Evolutionary conservation across 2,888 invertebrate genomes (phyloP).

Genomic region (Rhopalosiphum nymphaeae): DNA sequence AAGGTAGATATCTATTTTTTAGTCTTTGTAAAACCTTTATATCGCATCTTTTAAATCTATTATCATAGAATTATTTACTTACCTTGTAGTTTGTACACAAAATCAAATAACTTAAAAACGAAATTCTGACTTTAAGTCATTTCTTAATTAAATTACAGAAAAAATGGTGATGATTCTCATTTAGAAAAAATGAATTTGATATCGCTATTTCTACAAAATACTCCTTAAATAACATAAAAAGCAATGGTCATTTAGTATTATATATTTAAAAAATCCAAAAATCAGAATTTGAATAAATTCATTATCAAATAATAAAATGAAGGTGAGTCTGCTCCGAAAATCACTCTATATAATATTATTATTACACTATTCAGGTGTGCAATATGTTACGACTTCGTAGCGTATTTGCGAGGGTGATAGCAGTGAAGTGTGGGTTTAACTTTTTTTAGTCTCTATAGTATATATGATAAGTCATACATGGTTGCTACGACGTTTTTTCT

Average conservation of each 20-base stretch:
- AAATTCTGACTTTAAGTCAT: not conserved
- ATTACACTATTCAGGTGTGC: not conserved
- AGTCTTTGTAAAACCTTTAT: too few species aligned
- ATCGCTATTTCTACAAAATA: not conserved
- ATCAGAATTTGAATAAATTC: not conserved
- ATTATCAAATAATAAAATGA: not conserved
- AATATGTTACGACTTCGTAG: not conserved
- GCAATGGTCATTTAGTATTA: not conserved
- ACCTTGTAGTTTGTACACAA: not conserved
- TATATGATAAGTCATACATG: not conserved
- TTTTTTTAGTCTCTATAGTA: not conserved
- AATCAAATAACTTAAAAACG: not conserved
- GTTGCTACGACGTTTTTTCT: not conserved
- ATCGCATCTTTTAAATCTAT: not conserved
- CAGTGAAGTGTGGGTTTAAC: not conserved
- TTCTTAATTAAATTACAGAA: not conserved
- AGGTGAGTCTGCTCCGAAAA: not conserved
- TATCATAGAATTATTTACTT: not conserved
- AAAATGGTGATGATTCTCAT: not conserved
- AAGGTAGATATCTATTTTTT: too few species aligned
- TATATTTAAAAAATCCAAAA: too few species aligned
- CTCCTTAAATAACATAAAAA: not conserved
- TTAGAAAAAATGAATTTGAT: not conserved
- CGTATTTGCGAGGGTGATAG: too few species aligned
- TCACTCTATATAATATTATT: not conserved